A percentile compares a stretch with the other conserved stretches of the same genome.
Conservation (phyloP, 2,113 vertebrate species). For the Haliaeetus leucogaster region DNA sequence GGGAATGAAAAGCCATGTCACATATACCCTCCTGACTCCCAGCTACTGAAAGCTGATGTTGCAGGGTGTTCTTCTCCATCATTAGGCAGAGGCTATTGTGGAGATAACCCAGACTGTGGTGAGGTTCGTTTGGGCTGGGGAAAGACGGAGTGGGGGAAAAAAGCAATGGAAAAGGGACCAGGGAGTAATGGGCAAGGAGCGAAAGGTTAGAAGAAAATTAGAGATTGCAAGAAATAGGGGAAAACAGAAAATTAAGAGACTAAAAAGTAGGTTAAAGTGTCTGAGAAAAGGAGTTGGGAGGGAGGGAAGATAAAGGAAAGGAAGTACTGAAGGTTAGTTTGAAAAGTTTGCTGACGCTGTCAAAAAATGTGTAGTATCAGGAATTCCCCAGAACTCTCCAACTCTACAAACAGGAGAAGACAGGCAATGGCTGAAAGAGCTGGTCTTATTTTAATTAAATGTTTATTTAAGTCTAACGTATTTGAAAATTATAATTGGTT, state of each 20-base stretch:
- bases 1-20: not conserved
- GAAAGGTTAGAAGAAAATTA: not conserved
- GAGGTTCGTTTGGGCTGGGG: not conserved
- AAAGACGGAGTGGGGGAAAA: not conserved
- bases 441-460: constrained; percentile 59
- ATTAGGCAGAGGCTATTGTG: not conserved
- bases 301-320: not conserved
- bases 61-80: not conserved
- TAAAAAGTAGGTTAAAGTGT: constrained; percentile 6
- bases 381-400: constrained; percentile 46
- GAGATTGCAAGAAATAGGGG: not conserved
- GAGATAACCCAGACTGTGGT: not conserved
- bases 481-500: constrained; percentile 66
- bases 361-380: constrained; percentile 51
- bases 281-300: not conserved
- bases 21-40: not conserved
- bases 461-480: constrained; percentile 56
- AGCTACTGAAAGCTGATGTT: not conserved
- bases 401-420: constrained; percentile 32
- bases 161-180: not conserved
- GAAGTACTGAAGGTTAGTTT: constrained; percentile 13
- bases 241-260: not conserved
- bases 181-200: not conserved
- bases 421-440: constrained; percentile 15
- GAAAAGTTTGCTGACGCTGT: constrained; percentile 5